Base-by-base conservation (phyloP, 2,113 vertebrate species). In the Tinamus guttatus region DNA sequence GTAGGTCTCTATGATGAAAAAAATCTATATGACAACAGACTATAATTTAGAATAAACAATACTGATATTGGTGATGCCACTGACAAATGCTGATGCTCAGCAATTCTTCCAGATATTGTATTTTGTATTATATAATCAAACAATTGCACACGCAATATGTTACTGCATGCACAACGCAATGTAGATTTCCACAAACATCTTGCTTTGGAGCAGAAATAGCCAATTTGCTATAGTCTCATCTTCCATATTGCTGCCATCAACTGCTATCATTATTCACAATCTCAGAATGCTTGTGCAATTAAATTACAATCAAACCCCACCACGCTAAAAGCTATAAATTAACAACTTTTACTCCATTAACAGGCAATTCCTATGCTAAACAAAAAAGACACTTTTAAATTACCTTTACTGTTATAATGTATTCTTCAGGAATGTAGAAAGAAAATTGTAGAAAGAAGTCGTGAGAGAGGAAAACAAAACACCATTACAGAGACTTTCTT, bases 51-150 rank as follows among this genome's bases (percentile, higher is more conserved):
- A 74, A 34, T 64, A 43, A 56, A 69, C 68, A 63, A 21, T 21
- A 43, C 25, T 51, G 4, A 1, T 14, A 25, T 13, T 0, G 0
- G 27, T 58, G 56, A 74, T 64, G 49, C 12, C 36, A 43, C 7
- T 6, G 18, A n/a, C 9, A 3, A 2, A 74, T 11, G 36, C 30
- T 43, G 30, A 84, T 21, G 41, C 19, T 63, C 40, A 56, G 43
- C 43, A 43, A 17, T 78, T 78, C n/a, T 27, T 88, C 14, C n/a
- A 64, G 52, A 78, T 18, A 13, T 19, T 19, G 47, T 38, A 34
- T 65, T 40, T 30, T 38, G 12, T 8, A 18, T 65, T 34, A 9
- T 20, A 78, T n/a, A 59, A 71, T 45, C 51, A 54, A 28, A 73
- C 17, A 30, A 30, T 27, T 54, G n/a, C 73, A 54, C 16, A n/a